These are phyloP conservation scores for Artibeus jamaicensis DNA, from an alignment of 2,797 vertebrate species.

Conservation along the genomic window DNA sequence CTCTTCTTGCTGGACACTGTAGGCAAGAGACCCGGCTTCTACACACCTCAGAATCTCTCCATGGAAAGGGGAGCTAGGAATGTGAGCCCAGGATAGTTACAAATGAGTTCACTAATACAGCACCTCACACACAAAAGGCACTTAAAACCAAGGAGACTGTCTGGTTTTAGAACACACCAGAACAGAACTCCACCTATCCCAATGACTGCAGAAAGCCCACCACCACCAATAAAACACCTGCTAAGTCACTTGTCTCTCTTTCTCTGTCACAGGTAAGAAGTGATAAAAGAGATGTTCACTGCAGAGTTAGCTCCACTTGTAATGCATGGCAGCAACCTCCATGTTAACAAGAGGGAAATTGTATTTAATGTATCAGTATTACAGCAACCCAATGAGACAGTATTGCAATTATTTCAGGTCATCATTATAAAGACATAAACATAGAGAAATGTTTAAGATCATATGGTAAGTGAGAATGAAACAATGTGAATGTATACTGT, in stretches of 20 bases:
- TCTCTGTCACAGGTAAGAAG: not conserved
- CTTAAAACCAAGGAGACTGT: not conserved
- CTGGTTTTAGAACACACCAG: not conserved
- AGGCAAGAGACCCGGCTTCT: not conserved
- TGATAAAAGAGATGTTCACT: rapidly evolving
- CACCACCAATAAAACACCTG: not conserved
- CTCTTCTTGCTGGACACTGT: not conserved
- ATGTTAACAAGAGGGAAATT: not conserved
- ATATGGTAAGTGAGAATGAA: not conserved
- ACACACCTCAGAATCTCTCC: not conserved
- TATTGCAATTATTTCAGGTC: not conserved
- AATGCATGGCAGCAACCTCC: not conserved
- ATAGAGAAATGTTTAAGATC: not conserved
- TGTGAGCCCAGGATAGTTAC: not conserved
- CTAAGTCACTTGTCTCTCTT: not conserved
- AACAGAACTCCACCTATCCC: not conserved
- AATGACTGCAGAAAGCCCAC: not conserved
- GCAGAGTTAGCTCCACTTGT: not conserved
- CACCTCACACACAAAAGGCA: not conserved
- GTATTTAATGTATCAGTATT: not conserved
- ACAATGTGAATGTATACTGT: not conserved
- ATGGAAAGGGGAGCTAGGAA: not conserved
- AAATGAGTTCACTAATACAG: not conserved
- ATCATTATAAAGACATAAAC: not conserved
- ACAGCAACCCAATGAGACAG: not conserved